phyloP scores from a whole-genome alignment of 2,797 vertebrate genomes.

The Phaenicophaeus curvirostris region DNA sequence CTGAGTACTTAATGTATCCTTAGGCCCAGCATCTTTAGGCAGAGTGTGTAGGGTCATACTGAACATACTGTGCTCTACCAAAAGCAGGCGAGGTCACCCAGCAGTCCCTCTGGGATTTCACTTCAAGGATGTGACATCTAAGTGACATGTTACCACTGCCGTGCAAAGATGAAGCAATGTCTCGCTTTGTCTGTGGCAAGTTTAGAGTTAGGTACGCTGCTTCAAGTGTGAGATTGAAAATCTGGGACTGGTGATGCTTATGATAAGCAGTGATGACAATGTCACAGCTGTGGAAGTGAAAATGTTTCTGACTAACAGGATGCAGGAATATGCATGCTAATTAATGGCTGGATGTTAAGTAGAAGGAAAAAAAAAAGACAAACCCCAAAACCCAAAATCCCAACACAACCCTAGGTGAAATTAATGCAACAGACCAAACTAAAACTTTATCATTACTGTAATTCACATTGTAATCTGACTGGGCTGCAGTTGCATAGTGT shows the following conservation, averaged over 20 bases:
- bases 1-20: background rate
- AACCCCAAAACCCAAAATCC: too few species aligned
- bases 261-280: background rate
- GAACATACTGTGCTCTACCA: fast-evolving
- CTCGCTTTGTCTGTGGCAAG: background rate
- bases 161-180: background rate
- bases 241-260: background rate
- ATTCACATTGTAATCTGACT: background rate
- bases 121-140: background rate
- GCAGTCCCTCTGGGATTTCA: background rate
- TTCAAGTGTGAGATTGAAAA: background rate
- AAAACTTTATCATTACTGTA: background rate
- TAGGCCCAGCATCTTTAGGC: background rate
- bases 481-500: background rate
- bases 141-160: background rate
- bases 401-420: background rate
- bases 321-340: background rate
- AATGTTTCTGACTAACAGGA: background rate
- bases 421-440: background rate
- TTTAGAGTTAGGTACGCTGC: background rate
- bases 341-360: background rate
- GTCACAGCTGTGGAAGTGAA: background rate
- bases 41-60: background rate
- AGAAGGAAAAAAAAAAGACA: background rate
- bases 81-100: background rate